Percentiles rank a stretch among this genome's conserved stretches.
Evolutionary conservation across 2,888 invertebrate species (phyloP).

Genomic region (Lobophora halterata): DNA sequence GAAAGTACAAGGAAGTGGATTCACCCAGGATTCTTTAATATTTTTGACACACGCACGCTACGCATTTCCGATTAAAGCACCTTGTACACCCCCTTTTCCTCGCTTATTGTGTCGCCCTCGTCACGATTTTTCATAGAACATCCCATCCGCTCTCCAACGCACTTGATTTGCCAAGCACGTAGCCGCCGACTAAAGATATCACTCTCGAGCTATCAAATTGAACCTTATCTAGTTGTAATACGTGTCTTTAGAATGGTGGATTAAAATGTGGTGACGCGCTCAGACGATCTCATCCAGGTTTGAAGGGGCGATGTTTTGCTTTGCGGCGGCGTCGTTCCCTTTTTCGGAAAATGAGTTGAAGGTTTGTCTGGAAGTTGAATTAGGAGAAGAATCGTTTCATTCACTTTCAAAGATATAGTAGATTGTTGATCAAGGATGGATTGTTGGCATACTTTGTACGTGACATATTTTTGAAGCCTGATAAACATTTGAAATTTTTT

Average conservation of each 20-base stretch:
- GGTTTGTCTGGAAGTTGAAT: slow-evolving; percentile 55
- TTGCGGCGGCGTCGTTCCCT: slow-evolving; percentile 61
- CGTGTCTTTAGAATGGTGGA: slow-evolving; percentile 33
- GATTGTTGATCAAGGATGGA: too few species aligned
- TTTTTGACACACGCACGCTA: slow-evolving; percentile 34
- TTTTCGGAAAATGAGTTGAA: slow-evolving; percentile 65
- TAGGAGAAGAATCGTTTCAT: slow-evolving; percentile 44
- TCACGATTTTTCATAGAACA: slow-evolving; percentile 75
- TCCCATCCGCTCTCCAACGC: slow-evolving; percentile 73
- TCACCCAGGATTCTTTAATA: slow-evolving; percentile 30
- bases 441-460: too few species aligned
- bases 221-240: slow-evolving; percentile 48
- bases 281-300: slow-evolving; percentile 54
- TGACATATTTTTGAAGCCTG: too few species aligned
- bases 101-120: slow-evolving; percentile 71
- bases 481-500: too few species aligned
- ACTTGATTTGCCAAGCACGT: slow-evolving; percentile 79
- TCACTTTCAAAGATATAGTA: too few species aligned
- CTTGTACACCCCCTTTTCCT: slow-evolving; percentile 59
- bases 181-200: slow-evolving; percentile 41
- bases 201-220: slow-evolving; percentile 32
- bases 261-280: slow-evolving; percentile 42
- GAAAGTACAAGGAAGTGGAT: slow-evolving; percentile 10
- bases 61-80: slow-evolving; percentile 72
- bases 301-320: slow-evolving; percentile 67